phyloP scores from a whole-genome alignment of 2,888 invertebrate genomes.

The Oscheius sp. region DNA sequence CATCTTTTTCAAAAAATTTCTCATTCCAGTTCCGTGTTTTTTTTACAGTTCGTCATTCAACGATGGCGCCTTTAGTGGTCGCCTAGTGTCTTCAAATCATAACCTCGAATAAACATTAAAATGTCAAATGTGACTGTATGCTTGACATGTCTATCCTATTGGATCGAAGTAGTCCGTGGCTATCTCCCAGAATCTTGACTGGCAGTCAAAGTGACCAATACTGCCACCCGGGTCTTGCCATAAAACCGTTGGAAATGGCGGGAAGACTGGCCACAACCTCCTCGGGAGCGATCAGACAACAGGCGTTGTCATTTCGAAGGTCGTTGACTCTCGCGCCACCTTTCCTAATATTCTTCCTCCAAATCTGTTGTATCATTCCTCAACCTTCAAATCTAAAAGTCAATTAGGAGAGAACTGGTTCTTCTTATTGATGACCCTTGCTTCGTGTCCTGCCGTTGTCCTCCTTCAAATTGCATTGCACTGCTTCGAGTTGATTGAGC shows the following conservation, averaged over 20 bases:
- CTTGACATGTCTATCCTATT: neutral
- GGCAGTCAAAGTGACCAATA: too few relatives aligned
- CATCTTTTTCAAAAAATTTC: too few relatives aligned
- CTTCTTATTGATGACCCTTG: neutral
- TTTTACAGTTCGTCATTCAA: too few relatives aligned
- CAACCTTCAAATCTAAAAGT: neutral
- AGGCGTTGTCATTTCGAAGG: slow-evolving; percentile 21
- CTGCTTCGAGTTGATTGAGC: too few relatives aligned
- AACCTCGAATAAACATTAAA: too few relatives aligned
- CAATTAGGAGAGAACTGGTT: slow-evolving; percentile 17
- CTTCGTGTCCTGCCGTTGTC: neutral
- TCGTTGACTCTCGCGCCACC: slow-evolving; percentile 1
- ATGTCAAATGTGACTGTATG: neutral
- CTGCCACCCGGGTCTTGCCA: slow-evolving; percentile 8
- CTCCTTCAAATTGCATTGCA: neutral
- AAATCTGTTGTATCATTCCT: neutral
- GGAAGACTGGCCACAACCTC: neutral
- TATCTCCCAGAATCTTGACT: too few relatives aligned
- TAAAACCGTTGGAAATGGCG: slow-evolving; percentile 10
- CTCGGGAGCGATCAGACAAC: slow-evolving; percentile 1
- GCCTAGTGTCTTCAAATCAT: too few relatives aligned
- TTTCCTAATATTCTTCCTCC: slow-evolving; percentile 12
- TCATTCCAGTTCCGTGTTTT: too few relatives aligned
- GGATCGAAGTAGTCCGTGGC: too few relatives aligned
- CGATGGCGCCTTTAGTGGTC: too few relatives aligned